Evolutionary conservation across 1,140 invertebrate genomes (phyloP).

Genomic region (Pomacea maculata): DNA sequence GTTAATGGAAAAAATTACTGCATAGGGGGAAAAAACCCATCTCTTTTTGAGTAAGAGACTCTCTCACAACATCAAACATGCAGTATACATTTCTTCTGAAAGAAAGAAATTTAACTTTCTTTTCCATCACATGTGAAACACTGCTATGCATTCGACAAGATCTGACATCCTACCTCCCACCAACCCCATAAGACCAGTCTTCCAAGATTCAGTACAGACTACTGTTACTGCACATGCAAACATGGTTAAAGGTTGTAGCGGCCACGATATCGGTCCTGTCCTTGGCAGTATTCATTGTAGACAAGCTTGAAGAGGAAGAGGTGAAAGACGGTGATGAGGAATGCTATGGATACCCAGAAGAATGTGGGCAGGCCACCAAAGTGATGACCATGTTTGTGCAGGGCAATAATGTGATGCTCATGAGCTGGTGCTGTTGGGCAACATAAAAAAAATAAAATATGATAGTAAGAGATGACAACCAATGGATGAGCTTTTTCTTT

Average conservation of each 20-base stretch:
- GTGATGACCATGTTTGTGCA: conserved; percentile 91
- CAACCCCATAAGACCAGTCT: no score
- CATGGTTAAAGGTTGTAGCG: conserved; percentile 33
- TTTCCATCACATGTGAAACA: no score
- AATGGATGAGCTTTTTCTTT: no score
- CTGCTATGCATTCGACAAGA: no score
- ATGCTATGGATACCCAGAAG: conserved; percentile 91
- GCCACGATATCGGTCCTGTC: conserved; percentile 45
- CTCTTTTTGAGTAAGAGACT: no score
- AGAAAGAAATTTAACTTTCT: no score
- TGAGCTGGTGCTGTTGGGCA: conserved; percentile 83
- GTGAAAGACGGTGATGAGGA: conserved; percentile 92
- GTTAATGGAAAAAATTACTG: no score
- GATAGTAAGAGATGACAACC: not conserved
- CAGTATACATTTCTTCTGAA: no score
- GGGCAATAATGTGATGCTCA: conserved; percentile 88
- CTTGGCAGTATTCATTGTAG: conserved; percentile 77
- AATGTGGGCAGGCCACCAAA: conserved; percentile 88
- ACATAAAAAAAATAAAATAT: conserved; percentile 10
- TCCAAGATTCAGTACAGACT: not conserved
- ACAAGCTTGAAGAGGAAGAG: conserved; percentile 93
- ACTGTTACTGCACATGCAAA: not conserved
- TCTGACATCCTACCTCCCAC: no score
- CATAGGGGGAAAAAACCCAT: no score
- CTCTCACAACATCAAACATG: no score